Percentiles rank a stretch among this genome's conserved stretches.
Conservation (phyloP, 2,888 invertebrate genomes). For the Glyphotaelius pellucidus region DNA sequence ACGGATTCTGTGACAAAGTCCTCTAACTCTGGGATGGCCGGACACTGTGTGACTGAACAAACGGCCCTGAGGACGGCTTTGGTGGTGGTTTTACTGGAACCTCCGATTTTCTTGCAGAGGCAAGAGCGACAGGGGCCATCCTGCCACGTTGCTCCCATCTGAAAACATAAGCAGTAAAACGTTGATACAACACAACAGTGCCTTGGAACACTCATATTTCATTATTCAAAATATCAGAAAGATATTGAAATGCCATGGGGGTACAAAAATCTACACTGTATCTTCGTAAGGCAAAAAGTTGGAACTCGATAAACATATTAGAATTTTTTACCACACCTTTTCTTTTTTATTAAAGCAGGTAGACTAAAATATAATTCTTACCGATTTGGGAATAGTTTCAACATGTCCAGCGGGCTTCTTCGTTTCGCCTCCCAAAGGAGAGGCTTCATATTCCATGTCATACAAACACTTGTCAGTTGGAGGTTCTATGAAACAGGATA, state of each 20-base stretch:
- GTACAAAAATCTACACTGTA: neutral
- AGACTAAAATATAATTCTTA: conserved; percentile 67
- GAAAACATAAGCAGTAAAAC: neutral
- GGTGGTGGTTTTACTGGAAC: conserved; percentile 67
- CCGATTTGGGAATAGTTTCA: conserved; percentile 77
- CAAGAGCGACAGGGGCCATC: conserved; percentile 85
- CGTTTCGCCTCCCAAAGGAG: conserved; percentile 78
- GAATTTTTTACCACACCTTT: neutral
- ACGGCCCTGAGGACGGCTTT: conserved; percentile 64
- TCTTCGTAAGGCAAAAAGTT: neutral
- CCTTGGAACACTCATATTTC: too few species aligned
- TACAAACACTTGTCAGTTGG: conserved; percentile 83
- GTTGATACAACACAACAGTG: too few species aligned
- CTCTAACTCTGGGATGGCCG: conserved; percentile 72
- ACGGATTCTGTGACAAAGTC: conserved; percentile 79
- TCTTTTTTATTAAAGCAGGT: neutral
- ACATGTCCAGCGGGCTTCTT: conserved; percentile 70
- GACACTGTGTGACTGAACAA: conserved; percentile 78
- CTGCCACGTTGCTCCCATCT: conserved; percentile 81
- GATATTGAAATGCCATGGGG: conserved; percentile 4
- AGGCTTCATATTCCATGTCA: conserved; percentile 76
- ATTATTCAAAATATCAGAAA: too few species aligned
- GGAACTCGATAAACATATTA: neutral
- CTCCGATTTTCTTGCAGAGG: conserved; percentile 73
- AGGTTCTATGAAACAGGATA: conserved; percentile 73